Base-by-base conservation (phyloP, 2,888 invertebrate species). In the Mechanitis mazaeus region DNA sequence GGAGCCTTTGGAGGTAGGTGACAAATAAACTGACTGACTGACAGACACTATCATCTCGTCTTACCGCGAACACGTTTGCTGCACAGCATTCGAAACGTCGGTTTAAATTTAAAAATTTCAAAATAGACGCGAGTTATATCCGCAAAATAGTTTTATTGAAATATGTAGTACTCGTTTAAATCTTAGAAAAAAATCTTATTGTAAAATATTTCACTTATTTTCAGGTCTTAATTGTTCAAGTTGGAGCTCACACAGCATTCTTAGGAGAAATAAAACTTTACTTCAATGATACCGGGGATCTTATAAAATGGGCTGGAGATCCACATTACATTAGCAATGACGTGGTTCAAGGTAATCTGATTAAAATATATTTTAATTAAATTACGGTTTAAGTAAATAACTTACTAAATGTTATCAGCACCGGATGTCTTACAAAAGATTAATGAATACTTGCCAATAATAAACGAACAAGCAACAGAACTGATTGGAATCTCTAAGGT, bases 191-290 rank as follows among this genome's bases (percentile, higher is more conserved):
- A 20, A 1, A 20, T 20, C 20, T 38, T 38, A 6, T 38, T 38
- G 42, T 9, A 42, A 9, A 42, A 42, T 42, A 42, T 42, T 42
- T 7, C 9, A 42, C 42, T 42, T 42, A 2, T 42, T 70, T 74
- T 33, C 65, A 89, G 79, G 93, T 94, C 2, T 77, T 94, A 4
- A 92, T 95, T 56, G 94, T 95, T 0, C 95, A 95, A 84, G 94
- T 95, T 0, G 92, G 93, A 1, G 93, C 94, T 0, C 94, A 92
- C 71, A 92, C 94, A 0, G 93, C 93, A 77, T 97, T 95, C 79
- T 86, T 97, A 33, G 97, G 97, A 1, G 93, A 94, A 76, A 89
- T 97, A 12, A 92, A 93, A n/a, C 91, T 97, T 0, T 90, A 81
- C 68, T 96, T 96, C 74, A 93, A 96, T 77, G 88, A 92, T 1